Percentiles rank a stretch among this genome's conserved stretches.
Evolutionary conservation across 2,113 vertebrate genomes (phyloP).

Genomic region (Ariopsis seemanni): DNA sequence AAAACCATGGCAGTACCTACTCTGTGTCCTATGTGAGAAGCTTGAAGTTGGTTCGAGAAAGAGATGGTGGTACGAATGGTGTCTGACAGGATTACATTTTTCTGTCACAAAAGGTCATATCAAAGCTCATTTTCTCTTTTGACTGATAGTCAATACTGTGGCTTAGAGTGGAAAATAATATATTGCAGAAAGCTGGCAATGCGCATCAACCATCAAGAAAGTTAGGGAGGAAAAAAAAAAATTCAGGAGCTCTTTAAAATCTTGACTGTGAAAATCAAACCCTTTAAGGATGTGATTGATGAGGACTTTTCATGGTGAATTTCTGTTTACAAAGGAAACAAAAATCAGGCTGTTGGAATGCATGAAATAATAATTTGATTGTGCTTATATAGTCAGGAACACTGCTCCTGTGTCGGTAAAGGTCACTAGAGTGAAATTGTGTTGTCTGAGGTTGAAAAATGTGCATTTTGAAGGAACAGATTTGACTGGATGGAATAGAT

Average conservation of each 20-base stretch:
- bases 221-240: neutral
- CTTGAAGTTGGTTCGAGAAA: slow-evolving; percentile 14
- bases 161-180: slow-evolving; percentile 24
- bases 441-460: neutral
- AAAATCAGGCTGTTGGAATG: slow-evolving; percentile 1
- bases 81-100: slow-evolving; percentile 19
- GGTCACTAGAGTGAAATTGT: neutral
- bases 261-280: slow-evolving; percentile 1
- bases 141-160: slow-evolving; percentile 38
- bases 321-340: neutral
- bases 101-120: slow-evolving; percentile 31
- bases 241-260: slow-evolving; percentile 24
- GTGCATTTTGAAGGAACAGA: neutral
- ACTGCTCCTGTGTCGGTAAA: neutral
- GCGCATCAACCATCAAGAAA: slow-evolving; percentile 20
- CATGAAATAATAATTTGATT: neutral
- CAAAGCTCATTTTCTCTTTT: slow-evolving; percentile 32
- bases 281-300: slow-evolving; percentile 13
- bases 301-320: neutral
- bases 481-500: slow-evolving; percentile 9
- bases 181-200: slow-evolving; percentile 20
- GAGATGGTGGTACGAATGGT: neutral
- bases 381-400: neutral
- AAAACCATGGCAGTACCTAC: neutral
- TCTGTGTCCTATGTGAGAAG: neutral